Evolutionary conservation across 1,140 invertebrate genomes (phyloP).

Genomic region (Aplysia californica): DNA sequence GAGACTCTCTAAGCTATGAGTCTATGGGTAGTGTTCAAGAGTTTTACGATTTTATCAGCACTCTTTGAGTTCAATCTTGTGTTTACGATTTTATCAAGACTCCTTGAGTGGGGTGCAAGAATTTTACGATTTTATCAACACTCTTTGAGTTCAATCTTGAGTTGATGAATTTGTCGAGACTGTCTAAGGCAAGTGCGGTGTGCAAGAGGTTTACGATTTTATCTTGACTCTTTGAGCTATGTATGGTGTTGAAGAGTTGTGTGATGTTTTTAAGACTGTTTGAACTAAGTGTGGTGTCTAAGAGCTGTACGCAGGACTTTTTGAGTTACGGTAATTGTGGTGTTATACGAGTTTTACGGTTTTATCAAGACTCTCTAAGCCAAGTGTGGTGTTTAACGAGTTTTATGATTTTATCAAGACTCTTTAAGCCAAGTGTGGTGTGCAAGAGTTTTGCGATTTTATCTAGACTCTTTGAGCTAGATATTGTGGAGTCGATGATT

Average conservation of each 20-base stretch:
- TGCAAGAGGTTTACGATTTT: slow-evolving; percentile 85
- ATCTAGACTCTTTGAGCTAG: slow-evolving; percentile 86
- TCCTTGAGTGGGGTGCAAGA: slow-evolving; percentile 75
- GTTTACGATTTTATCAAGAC: slow-evolving; percentile 88
- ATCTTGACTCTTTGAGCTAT: slow-evolving; percentile 86
- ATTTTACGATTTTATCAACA: slow-evolving; percentile 88
- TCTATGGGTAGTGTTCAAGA: slow-evolving; percentile 76
- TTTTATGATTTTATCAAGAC: slow-evolving; percentile 90
- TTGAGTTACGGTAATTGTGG: slow-evolving; percentile 78
- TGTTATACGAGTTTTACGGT: slow-evolving; percentile 80
- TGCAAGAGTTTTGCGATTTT: slow-evolving; percentile 84
- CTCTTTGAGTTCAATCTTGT: no score
- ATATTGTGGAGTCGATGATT: slow-evolving; percentile 84
- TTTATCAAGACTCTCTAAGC: slow-evolving; percentile 87
- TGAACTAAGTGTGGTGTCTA: slow-evolving; percentile 76
- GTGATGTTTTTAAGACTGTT: slow-evolving; percentile 89
- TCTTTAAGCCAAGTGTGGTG: slow-evolving; percentile 76
- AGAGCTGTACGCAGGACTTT: slow-evolving; percentile 84
- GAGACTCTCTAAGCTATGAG: slow-evolving; percentile 85
- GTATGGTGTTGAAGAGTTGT: slow-evolving; percentile 78
- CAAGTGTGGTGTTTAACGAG: slow-evolving; percentile 75
- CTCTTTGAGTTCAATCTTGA: slow-evolving; percentile 77
- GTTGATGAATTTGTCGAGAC: slow-evolving; percentile 87
- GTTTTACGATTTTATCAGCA: slow-evolving; percentile 88
- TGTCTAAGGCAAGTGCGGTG: slow-evolving; percentile 76